These are phyloP conservation scores for Phylloscopus trochiloides DNA, from an alignment of 2,113 vertebrate species.

Conservation along the genomic window DNA sequence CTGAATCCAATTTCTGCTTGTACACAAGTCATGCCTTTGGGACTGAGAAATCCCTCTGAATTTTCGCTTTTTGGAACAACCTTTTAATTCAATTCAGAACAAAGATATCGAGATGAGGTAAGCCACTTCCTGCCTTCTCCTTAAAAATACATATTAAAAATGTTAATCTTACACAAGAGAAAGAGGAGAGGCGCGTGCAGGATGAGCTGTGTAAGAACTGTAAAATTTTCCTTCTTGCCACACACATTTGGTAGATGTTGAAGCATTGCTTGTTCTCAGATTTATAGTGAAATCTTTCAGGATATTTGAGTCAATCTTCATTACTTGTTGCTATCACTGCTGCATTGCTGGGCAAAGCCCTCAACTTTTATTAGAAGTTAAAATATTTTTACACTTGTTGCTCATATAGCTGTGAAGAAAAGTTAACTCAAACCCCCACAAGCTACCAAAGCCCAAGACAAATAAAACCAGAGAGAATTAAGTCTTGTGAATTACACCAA, in stretches of 20 bases:
- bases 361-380: not conserved
- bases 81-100: not conserved
- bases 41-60: not conserved
- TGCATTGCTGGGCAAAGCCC: not conserved
- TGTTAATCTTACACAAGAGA: not conserved
- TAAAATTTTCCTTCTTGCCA: not conserved
- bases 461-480: not conserved
- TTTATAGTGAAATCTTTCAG: not conserved
- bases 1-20: not conserved
- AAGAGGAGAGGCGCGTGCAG: not conserved
- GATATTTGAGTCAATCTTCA: not conserved
- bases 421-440: not conserved
- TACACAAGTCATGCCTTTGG: not conserved
- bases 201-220: not conserved
- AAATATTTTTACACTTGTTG: not conserved
- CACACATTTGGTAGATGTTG: not conserved
- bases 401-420: rapidly evolving
- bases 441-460: not conserved
- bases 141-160: not conserved
- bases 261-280: not conserved
- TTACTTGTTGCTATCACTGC: not conserved
- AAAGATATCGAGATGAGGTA: not conserved
- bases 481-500: not conserved
- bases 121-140: not conserved
- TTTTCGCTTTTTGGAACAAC: not conserved